Evolutionary conservation across 2,888 invertebrate species (phyloP), one percentile per base, ranked within the genome.

Genomic region (Urechis unicinctus): DNA sequence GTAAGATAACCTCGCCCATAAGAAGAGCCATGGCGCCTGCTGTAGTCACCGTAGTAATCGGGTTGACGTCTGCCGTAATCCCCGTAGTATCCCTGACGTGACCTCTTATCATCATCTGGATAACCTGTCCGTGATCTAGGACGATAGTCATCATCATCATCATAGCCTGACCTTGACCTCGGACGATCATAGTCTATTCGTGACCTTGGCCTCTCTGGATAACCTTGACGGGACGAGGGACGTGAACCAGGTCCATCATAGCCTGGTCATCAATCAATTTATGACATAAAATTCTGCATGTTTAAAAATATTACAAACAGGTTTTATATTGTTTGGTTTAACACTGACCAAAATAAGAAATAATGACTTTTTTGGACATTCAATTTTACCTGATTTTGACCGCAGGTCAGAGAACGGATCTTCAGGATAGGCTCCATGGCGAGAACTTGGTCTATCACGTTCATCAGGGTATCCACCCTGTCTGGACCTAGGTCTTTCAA

Each of bases 131-230:
- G 47, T 24, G 56, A 56, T 13, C 48, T 30, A 3, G 56, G 48
- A 21, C 56, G 9, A 36, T 36, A 36, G 45, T 3, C 52, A 22
- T 6, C 43, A 45, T 51, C 51, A 51, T 51, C 51, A 21, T 48
- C 45, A 31, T 48, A 42, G 29, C 52, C 52, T 22, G 29, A 31
- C 9, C 47, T 22, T 17, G 55, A 55, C 41, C 57, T 55, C 31
- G 58, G 59, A 3, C 59, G 21, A 4, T 59, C 59, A 29, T 51
- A 55, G 5, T n/a, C n/a, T n/a, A n/a, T n/a, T n/a, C n/a, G n/a
- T n/a, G n/a, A n/a, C n/a, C n/a, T n/a, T n/a, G n/a, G 45, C 3
- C 45, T 52, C n/a, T 21, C 26, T 22, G 24, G 44, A 45, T 52
- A 51, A 21, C 44, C 55, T 30, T 53, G 50, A 43, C 55, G 4